These are phyloP conservation scores for Tapirus indicus DNA, from an alignment of 2,797 vertebrate species.

Conservation along the genomic window DNA sequence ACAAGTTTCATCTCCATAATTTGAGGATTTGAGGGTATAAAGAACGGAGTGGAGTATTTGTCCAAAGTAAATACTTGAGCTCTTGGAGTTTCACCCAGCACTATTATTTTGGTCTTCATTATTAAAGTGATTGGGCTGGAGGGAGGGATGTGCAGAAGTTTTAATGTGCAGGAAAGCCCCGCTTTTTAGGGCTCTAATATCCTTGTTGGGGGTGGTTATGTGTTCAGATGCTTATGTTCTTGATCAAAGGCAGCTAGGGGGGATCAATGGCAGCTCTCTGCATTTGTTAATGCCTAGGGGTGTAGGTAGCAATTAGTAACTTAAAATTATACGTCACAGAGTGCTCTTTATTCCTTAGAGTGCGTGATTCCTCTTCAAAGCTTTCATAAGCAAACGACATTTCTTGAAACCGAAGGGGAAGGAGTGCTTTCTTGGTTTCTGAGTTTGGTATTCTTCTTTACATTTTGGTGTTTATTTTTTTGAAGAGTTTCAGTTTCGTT, in stretches of 20 bases:
- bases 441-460: not conserved
- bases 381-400: not conserved
- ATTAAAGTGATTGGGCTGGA: slow-evolving; percentile 23
- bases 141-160: not conserved
- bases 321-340: not conserved
- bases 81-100: not conserved
- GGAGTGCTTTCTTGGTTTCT: not conserved
- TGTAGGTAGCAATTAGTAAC: slow-evolving; percentile 33
- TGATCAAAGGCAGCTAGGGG: slow-evolving; percentile 23
- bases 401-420: not conserved
- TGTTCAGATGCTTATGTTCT: slow-evolving; percentile 31
- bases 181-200: not conserved
- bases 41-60: not conserved
- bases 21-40: not conserved
- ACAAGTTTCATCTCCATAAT: not conserved
- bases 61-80: slow-evolving; percentile 6
- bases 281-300: not conserved
- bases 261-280: not conserved
- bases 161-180: not conserved
- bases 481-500: not conserved
- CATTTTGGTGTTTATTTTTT: not conserved
- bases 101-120: not conserved
- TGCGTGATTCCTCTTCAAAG: not conserved
- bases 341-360: not conserved
- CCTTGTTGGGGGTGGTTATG: not conserved